Evolutionary conservation across 2,888 invertebrate genomes (phyloP).

Genomic region (Strigamia crassipes): DNA sequence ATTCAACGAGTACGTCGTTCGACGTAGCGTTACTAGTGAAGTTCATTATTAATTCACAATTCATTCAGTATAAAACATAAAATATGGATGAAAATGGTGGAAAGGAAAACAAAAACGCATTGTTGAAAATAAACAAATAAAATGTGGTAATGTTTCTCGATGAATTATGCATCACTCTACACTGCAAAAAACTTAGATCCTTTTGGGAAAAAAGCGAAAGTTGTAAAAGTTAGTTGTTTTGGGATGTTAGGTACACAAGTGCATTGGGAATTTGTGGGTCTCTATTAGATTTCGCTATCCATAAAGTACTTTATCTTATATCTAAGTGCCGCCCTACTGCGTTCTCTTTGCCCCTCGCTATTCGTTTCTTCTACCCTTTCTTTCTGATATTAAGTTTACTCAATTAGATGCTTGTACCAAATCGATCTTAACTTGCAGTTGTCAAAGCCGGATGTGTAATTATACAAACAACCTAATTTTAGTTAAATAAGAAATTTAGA

Average conservation of each 20-base stretch:
- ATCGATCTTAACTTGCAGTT: conserved; percentile 2
- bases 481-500: not conserved
- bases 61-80: too few relatives aligned
- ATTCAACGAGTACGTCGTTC: too few relatives aligned
- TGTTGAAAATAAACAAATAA: too few relatives aligned
- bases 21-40: too few relatives aligned
- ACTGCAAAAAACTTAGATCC: too few relatives aligned
- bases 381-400: not conserved
- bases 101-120: too few relatives aligned
- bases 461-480: not conserved
- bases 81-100: too few relatives aligned
- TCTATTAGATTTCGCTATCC: conserved; percentile 10
- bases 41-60: too few relatives aligned
- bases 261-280: not conserved
- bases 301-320: not conserved
- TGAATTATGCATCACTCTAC: too few relatives aligned
- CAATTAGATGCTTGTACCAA: not conserved
- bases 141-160: too few relatives aligned
- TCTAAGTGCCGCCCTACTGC: not conserved
- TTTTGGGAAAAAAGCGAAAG: not conserved
- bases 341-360: not conserved
- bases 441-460: not conserved
- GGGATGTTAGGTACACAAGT: not conserved
- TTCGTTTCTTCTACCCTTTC: not conserved
- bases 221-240: not conserved